Base-by-base conservation (phyloP, 2,797 vertebrate species). In the Morelia viridis region DNA sequence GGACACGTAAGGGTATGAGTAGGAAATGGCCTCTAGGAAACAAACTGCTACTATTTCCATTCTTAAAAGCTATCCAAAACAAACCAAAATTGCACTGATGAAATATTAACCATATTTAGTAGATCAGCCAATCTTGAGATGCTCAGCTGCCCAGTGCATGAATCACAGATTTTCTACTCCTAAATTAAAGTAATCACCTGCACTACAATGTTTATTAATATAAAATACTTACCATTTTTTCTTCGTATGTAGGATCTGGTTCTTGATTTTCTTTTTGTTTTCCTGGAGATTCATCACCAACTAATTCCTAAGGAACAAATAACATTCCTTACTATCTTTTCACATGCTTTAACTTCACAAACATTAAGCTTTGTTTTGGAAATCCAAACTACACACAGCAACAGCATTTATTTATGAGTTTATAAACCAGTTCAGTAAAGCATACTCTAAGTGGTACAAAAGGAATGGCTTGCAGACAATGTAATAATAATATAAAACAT, bases 141-240 rank as follows among this genome's bases (percentile, higher is more conserved):
- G 71, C 19, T 46, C 46, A 41, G 19, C 41, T 46, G 41, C 71
- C 71, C 19, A 46, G 71, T 46, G 71, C 71, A 46, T 76, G 71
- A 76, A 80, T 8, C 71, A 22, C 11, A 80, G 84, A 76, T 24
- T 61, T 19, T 24, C 56, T 50, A 35, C 2, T 58, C 46, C 56
- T 58, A 19, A 3, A 46, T 19, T 35, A 41, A 85, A 84, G 26
- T 28, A 86, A 26, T 22, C 5, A 46, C 24, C 1, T 24, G 31
- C 22, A 76, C 22, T 11, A 7, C 11, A 87, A 13, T 80, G 64
- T 56, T 65, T 10, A 22, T 0, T 28, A 53, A 9, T 17, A 13
- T 50, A 89, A 84, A 93, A 4, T 87, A 96, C 97, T 89, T 98
- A 99, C 99, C 98, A 99, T 98, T 98, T 99, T 99, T 96, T 99